phyloP scores from a whole-genome alignment of 2,797 vertebrate genomes.

The Lepidocolaptes lacrymiger region DNA sequence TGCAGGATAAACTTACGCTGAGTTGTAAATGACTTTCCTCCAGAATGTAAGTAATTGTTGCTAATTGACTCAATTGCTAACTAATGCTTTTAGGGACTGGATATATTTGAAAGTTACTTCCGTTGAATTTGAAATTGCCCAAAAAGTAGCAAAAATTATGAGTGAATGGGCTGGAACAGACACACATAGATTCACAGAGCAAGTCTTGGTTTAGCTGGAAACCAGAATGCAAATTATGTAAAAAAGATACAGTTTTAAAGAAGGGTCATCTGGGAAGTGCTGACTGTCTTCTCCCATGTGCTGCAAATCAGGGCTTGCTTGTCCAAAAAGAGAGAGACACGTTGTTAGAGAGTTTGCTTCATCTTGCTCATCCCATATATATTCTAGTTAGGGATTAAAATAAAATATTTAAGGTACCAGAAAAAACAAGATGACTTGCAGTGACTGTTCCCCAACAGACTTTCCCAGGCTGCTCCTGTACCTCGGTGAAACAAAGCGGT shows the following conservation, averaged over 20 bases:
- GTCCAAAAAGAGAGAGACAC: not conserved
- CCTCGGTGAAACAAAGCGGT: not conserved
- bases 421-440: not conserved
- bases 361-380: not conserved
- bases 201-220: not conserved
- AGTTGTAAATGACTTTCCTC: not conserved
- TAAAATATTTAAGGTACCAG: constrained; percentile 30
- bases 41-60: not conserved
- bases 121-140: not conserved
- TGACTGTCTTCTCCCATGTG: not conserved
- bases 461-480: not conserved
- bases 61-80: not conserved
- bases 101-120: not conserved
- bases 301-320: not conserved
- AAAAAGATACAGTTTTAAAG: not conserved
- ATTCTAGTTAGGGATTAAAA: not conserved
- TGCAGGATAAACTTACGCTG: not conserved
- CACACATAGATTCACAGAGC: accelerated
- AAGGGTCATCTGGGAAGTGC: not conserved
- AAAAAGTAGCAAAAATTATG: not conserved
- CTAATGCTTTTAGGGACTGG: not conserved
- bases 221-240: not conserved
- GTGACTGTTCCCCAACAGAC: not conserved
- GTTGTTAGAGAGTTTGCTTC: not conserved
- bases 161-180: not conserved